A percentile compares a stretch with the other conserved stretches of the same genome.
Evolutionary conservation across 2,888 invertebrate genomes (phyloP).

Genomic region (Argyra leucocephala): DNA sequence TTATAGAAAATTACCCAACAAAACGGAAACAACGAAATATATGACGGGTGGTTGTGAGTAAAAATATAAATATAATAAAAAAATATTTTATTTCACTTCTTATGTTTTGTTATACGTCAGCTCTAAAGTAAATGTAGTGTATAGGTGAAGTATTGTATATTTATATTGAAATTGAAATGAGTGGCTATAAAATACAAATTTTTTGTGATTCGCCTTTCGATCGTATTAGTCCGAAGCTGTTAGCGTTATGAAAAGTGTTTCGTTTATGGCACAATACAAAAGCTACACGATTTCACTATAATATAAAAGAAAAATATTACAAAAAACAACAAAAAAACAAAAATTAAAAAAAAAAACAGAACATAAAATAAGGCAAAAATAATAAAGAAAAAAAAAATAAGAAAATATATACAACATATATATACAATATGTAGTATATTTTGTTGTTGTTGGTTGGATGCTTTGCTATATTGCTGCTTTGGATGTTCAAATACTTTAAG

Average conservation of each 20-base stretch:
- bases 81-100: slow-evolving; percentile 7
- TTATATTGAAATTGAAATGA: slow-evolving; percentile 6
- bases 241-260: slow-evolving; percentile 45
- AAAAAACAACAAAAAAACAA: neutral
- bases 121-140: neutral
- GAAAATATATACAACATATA: neutral
- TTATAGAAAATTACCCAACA: slow-evolving; percentile 5
- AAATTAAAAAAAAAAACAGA: neutral
- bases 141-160: neutral
- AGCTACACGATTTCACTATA: slow-evolving; percentile 34
- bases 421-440: neutral
- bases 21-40: slow-evolving; percentile 9
- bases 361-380: neutral
- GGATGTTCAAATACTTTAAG: neutral
- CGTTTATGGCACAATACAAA: slow-evolving; percentile 45
- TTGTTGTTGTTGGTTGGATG: slow-evolving; percentile 5
- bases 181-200: slow-evolving; percentile 18
- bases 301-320: slow-evolving; percentile 5
- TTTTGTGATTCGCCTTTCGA: slow-evolving; percentile 25
- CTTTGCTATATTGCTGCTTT: neutral
- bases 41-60: slow-evolving; percentile 7
- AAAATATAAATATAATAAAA: slow-evolving; percentile 11
- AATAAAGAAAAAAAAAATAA: neutral
- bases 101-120: neutral
- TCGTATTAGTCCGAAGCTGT: slow-evolving; percentile 40